A percentile compares a stretch with the other conserved stretches of the same genome.
phyloP scores from a whole-genome alignment of 2,797 vertebrate species.

The Otolemur crassicaudatus region DNA sequence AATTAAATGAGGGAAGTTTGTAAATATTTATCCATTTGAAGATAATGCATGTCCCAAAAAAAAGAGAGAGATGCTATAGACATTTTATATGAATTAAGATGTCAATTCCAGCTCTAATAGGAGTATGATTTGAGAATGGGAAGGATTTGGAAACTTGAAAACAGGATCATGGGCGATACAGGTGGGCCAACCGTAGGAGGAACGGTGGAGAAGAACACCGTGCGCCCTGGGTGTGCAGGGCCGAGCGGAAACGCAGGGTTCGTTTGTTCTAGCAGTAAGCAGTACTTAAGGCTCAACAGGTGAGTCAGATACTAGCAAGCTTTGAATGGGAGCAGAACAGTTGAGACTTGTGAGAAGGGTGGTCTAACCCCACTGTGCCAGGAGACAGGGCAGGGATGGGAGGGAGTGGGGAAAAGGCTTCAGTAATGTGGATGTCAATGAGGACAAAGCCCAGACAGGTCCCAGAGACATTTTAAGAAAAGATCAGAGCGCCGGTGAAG shows the following conservation, averaged over 20 bases:
- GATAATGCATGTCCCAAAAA: background rate
- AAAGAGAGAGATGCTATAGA: background rate
- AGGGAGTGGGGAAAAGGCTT: fast-evolving
- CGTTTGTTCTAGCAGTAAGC: background rate
- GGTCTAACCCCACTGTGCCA: background rate
- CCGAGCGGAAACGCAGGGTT: background rate
- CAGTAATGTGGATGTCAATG: background rate
- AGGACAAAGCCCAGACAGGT: background rate
- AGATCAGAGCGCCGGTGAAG: background rate
- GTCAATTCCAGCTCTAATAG: background rate
- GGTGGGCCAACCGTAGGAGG: background rate
- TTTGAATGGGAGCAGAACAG: background rate
- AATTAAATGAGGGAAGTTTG: background rate
- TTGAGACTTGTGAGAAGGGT: background rate
- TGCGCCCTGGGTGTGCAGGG: fast-evolving
- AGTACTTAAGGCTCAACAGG: background rate
- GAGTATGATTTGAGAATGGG: background rate
- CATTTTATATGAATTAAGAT: background rate
- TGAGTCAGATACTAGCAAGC: background rate
- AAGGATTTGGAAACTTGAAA: background rate
- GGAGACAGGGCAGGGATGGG: background rate
- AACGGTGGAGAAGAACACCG: background rate
- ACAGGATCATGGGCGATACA: background rate
- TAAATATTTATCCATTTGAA: constrained; percentile 23
- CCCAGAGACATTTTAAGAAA: background rate